Evolutionary conservation across 2,797 vertebrate genomes (phyloP), one percentile per base, ranked within the genome.

Genomic region (Pseudochromis fuscus): DNA sequence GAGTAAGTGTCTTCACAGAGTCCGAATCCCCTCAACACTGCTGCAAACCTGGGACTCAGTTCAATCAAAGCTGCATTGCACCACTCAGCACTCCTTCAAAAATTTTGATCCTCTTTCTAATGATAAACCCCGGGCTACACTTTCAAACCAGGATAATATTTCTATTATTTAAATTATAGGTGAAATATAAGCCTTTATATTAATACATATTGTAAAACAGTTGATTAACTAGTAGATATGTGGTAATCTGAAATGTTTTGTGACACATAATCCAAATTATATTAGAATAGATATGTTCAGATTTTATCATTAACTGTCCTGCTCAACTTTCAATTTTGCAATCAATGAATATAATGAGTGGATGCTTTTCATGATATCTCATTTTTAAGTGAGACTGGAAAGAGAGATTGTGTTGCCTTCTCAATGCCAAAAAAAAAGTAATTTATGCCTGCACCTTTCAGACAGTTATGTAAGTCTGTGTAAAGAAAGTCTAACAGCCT

Each of bases 11-110:
- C 72, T 87, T 87, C 33, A 64, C 71, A 67, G 77, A 83, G 61
- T 86, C 76, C 60, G 77, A 82, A 71, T 81, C 80, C 27, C 63
- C 61, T 84, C 83, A 65, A 75, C 56, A 19, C 84, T 83, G 84
- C 89, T 84, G 87, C 85, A 88, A 89, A 78, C 79, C 83, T 59
- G 65, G 79, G 66, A 74, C 45, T 79, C 74, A 55, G 70, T 87
- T 88, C 83, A 92, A 86, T 91, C 83, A 77, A 85, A 88, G 87
- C 91, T 91, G 90, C 91, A 93, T 50, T 93, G 92, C 91, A 91
- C 69, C 88, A 91, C 58, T 87, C 83, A 79, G 80, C 73, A 74
- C 62, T 87, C 58, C 67, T 73, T 72, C 38, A 45, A 52, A 55
- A 71, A n/a, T n/a, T 21, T 42, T 42, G 12, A 62, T 66, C 38